Evolutionary conservation across 2,888 invertebrate species (phyloP), one percentile per base, ranked within the genome.

Genomic region (Aporophyla nigra): DNA sequence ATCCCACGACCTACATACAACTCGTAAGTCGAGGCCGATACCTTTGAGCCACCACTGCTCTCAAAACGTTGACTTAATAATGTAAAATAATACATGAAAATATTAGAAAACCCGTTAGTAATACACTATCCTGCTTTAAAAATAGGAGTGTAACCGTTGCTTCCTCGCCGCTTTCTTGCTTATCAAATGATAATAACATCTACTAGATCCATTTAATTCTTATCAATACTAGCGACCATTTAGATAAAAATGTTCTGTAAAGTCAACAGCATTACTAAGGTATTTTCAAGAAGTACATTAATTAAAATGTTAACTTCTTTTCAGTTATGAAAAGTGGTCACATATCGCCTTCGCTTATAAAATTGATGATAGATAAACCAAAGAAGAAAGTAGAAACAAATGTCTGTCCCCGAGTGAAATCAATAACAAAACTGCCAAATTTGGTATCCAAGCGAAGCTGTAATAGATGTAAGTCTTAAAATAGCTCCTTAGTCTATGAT

Each of bases 351-450:
- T 86, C 86, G 5, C 16, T 85, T 19, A 71, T 82, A 53, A 51
- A 82, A 53, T 46, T 68, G 21, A 85, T 82, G 62, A 56, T 85
- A 53, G 51, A 82, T 21, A 85, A 71, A 62, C 59, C 83, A 43
- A 81, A 53, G 33, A 74, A 81, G 21, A 27, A 75, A 40, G 24
- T 3, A 19, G 24, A 12, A 9, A 19, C 9, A 0, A 5, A 14
- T 12, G 5, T 19, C 12, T 2, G 16, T 46, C 21, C 33, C 21
- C 0, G 5, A 16, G 5, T n/a, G 19, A 62, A 56, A 62, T n/a
- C 21, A 40, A 24, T 46, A 14, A 33, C 33, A 33, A 82, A 63
- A 56, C 51, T 19, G 16, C 5, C 7, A 21, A 19, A 75, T n/a
- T 58, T 63, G 19, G 0, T 21, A 21, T 0, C 6, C 3, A 63